Evolutionary conservation across 2,888 invertebrate genomes (phyloP).

Genomic region (Torymus texanus): DNA sequence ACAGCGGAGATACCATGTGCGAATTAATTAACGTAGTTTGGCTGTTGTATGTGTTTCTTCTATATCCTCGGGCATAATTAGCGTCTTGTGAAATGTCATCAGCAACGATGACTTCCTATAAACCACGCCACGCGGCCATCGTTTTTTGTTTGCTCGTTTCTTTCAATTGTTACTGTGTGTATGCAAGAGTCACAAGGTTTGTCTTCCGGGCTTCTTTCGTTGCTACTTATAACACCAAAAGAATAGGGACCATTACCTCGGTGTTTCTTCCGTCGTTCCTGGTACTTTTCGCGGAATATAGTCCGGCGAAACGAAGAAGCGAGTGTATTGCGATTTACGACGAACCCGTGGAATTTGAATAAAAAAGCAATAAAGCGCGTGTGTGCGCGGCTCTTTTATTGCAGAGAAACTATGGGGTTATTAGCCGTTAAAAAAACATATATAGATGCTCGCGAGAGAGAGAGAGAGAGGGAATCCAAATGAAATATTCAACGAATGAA

Average conservation of each 20-base stretch:
- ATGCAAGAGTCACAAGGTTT: background rate
- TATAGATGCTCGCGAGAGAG: background rate
- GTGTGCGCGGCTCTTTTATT: constrained; percentile 17
- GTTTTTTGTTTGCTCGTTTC: no score
- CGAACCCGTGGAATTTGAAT: constrained; percentile 30
- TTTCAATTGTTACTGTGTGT: no score
- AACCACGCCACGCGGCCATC: background rate
- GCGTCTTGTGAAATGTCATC: constrained; percentile 27
- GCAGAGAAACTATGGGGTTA: constrained; percentile 34
- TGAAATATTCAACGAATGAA: constrained; percentile 37
- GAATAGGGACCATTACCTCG: background rate
- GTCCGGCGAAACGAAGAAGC: constrained; percentile 10
- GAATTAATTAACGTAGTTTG: constrained; percentile 12
- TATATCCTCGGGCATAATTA: constrained; percentile 10
- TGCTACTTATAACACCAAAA: background rate
- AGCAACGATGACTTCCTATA: background rate
- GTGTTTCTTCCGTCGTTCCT: background rate
- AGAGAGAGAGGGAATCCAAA: background rate
- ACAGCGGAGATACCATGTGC: background rate
- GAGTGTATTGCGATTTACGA: constrained; percentile 29
- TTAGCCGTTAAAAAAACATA: constrained; percentile 34
- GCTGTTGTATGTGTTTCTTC: background rate
- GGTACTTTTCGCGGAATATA: background rate
- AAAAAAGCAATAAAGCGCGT: constrained; percentile 36
- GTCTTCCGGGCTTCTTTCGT: constrained; percentile 20